Evolutionary conservation across 1,140 invertebrate genomes (phyloP).

Genomic region (Hylyphantes graminicola): DNA sequence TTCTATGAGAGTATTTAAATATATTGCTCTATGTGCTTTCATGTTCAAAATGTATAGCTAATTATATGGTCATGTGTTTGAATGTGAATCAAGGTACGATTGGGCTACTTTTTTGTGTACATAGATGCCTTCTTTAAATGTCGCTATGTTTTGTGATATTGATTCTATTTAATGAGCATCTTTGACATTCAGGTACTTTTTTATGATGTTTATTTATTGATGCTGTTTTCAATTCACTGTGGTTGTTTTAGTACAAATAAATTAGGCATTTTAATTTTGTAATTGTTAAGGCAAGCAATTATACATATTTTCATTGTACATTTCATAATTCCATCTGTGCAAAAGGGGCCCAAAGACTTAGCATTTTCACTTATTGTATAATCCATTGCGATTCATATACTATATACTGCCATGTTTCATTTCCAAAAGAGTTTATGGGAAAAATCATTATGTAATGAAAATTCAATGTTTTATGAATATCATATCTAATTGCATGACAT

Average conservation of each 20-base stretch:
- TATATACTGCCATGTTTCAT: conserved; percentile 34
- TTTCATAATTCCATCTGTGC: conserved; percentile 19
- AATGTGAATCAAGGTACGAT: conserved; percentile 5
- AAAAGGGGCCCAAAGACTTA: conserved; percentile 34
- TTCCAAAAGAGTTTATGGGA: conserved; percentile 1
- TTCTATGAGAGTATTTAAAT: no score
- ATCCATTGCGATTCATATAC: conserved; percentile 12
- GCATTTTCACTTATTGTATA: conserved; percentile 20
- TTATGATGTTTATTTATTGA: no score
- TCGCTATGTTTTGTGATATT: conserved; percentile 52
- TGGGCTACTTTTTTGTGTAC: conserved; percentile 25
- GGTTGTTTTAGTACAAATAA: no score
- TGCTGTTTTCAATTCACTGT: no score
- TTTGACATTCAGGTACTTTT: not conserved
- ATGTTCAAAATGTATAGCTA: conserved; percentile 13
- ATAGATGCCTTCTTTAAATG: conserved; percentile 31
- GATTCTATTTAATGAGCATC: conserved; percentile 44
- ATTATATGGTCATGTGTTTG: not conserved
- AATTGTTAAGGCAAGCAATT: no score
- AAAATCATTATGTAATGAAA: not conserved
- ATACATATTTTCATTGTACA: conserved; percentile 34
- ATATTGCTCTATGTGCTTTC: not conserved
- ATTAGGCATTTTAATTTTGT: no score
- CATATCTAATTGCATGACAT: no score
- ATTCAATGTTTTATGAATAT: no score